Conservation (phyloP, 2,888 invertebrate genomes). For the Erannis defoliaria region DNA sequence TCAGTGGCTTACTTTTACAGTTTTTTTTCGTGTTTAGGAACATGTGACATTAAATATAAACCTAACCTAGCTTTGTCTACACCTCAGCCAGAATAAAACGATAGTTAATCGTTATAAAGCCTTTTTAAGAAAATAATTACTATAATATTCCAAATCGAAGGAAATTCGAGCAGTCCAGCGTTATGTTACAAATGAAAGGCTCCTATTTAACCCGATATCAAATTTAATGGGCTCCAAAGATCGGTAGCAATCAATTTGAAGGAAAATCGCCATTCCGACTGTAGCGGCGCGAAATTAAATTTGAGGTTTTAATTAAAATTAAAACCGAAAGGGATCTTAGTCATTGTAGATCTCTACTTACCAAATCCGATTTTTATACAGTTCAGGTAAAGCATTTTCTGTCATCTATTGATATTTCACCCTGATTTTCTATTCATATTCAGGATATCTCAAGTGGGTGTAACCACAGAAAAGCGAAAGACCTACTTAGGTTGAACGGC, state of each 20-base stretch:
- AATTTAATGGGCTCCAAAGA: slow-evolving; percentile 41
- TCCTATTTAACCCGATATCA: slow-evolving; percentile 38
- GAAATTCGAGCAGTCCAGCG: slow-evolving; percentile 9
- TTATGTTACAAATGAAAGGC: slow-evolving; percentile 20
- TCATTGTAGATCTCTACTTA: slow-evolving; percentile 34
- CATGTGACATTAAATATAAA: no score
- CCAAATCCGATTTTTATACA: background rate
- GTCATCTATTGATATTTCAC: no score
- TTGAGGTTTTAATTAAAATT: slow-evolving; percentile 66
- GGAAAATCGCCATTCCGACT: slow-evolving; percentile 40
- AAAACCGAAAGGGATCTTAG: slow-evolving; percentile 49
- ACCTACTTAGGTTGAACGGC: no score
- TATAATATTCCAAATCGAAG: slow-evolving; percentile 10
- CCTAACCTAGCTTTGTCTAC: no score
- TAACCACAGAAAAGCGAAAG: no score
- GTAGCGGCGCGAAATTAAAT: slow-evolving; percentile 57
- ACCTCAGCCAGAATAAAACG: no score
- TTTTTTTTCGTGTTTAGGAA: no score
- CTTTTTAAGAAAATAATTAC: slow-evolving; percentile 6
- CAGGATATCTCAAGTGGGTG: no score
- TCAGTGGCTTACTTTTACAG: no score
- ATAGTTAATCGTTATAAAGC: background rate
- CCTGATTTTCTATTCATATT: no score
- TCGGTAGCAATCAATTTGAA: slow-evolving; percentile 46
- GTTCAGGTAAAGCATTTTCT: no score